Percentiles rank a stretch among this genome's conserved stretches.
Conservation (phyloP, 2,888 invertebrate species). For the Dasysyrphus albostriatus region DNA sequence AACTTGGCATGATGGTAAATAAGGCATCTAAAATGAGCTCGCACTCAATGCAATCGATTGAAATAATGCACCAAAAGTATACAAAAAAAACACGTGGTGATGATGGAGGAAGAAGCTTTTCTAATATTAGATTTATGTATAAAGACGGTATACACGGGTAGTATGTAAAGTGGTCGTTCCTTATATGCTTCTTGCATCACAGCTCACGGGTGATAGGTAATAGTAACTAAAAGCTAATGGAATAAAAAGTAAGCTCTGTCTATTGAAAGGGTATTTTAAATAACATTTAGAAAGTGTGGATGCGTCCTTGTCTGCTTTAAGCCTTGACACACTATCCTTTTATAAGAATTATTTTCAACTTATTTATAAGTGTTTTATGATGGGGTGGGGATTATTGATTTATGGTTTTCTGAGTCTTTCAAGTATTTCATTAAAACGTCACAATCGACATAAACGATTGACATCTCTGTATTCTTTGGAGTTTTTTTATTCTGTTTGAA, state of each 20-base stretch:
- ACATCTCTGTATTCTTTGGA: background rate
- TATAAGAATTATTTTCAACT: background rate
- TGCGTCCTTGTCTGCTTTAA: background rate
- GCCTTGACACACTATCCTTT: conserved; percentile 11
- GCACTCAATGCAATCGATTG: conserved; percentile 3
- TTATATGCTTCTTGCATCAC: conserved; percentile 11
- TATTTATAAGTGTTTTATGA: background rate
- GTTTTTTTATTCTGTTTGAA: background rate
- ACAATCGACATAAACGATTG: background rate
- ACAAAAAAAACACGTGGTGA: background rate
- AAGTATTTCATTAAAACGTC: background rate
- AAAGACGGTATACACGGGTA: background rate
- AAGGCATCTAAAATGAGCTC: conserved; percentile 1
- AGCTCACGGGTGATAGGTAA: background rate
- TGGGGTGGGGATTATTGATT: background rate
- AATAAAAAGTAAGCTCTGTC: background rate
- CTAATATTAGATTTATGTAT: conserved; percentile 11
- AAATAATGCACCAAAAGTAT: conserved; percentile 8
- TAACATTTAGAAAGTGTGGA: background rate
- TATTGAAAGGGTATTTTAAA: background rate
- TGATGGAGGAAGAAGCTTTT: conserved; percentile 2
- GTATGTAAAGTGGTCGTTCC: background rate
- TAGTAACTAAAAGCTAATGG: conserved; percentile 16
- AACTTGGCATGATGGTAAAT: background rate
- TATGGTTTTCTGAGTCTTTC: background rate